Evolutionary conservation across 2,113 vertebrate genomes (phyloP).

Genomic region (Coreoperca whiteheadi): DNA sequence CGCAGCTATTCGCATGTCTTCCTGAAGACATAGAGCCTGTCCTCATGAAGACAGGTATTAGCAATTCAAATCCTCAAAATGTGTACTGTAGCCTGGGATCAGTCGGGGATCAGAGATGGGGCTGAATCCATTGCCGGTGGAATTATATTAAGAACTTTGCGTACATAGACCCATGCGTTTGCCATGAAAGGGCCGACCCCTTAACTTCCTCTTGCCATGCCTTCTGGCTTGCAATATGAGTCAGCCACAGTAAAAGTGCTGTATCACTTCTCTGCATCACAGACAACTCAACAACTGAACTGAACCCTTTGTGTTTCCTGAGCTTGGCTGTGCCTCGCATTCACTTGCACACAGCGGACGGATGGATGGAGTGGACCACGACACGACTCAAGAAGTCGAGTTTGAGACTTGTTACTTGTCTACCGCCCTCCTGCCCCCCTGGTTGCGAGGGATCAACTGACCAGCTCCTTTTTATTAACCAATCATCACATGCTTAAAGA

Average conservation of each 20-base stretch:
- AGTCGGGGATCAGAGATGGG: background rate
- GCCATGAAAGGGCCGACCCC: background rate
- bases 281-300: constrained; percentile 11
- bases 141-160: background rate
- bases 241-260: constrained; percentile 37
- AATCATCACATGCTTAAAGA: constrained; percentile 76
- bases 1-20: background rate
- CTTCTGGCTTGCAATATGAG: background rate
- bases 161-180: background rate
- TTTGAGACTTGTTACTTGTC: background rate
- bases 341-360: constrained; percentile 13
- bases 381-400: background rate
- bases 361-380: background rate
- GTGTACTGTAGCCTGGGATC: background rate
- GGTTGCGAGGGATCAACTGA: constrained; percentile 59
- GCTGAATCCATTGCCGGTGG: background rate
- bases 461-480: constrained; percentile 69
- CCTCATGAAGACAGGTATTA: background rate
- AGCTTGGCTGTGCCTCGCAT: constrained; percentile 23
- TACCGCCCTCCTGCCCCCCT: constrained; percentile 14
- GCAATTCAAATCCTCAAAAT: background rate
- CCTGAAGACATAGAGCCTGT: background rate
- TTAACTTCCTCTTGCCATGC: background rate
- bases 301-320: constrained; percentile 33
- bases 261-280: constrained; percentile 22